phyloP scores from a whole-genome alignment of 2,797 vertebrate species.

The Calcarius lapponicus region DNA sequence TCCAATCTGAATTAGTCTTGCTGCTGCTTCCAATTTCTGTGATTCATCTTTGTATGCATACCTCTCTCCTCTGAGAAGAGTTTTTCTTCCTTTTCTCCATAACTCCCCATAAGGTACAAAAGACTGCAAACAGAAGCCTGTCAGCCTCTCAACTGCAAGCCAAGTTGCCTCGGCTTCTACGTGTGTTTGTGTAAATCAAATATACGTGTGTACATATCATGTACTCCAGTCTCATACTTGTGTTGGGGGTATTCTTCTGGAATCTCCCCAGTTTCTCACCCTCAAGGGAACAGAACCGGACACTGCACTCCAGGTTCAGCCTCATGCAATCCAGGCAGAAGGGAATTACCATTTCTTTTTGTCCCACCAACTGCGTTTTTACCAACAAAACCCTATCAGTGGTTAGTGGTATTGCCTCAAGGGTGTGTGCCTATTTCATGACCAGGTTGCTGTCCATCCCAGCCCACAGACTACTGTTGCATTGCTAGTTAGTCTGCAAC shows the following conservation, averaged over 20 bases:
- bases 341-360: not conserved
- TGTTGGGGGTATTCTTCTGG: not conserved
- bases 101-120: not conserved
- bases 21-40: not conserved
- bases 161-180: not conserved
- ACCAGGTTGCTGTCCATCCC: not conserved
- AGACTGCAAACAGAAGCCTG: not conserved
- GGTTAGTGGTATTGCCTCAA: not conserved
- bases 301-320: not conserved
- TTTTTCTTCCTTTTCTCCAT: not conserved
- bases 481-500: not conserved
- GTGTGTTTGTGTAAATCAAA: not conserved
- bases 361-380: rapidly evolving
- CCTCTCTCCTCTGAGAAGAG: not conserved
- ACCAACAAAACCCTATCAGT: not conserved
- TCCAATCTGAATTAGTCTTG: not conserved
- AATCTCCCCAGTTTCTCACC: not conserved
- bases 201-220: no score
- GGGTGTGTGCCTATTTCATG: rapidly evolving
- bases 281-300: not conserved
- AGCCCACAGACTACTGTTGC: not conserved
- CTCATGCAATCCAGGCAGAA: not conserved
- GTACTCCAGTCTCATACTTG: not conserved
- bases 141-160: not conserved
- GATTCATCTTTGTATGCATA: not conserved